phyloP scores from a whole-genome alignment of 2,113 vertebrate genomes.

The Salvator merianae region DNA sequence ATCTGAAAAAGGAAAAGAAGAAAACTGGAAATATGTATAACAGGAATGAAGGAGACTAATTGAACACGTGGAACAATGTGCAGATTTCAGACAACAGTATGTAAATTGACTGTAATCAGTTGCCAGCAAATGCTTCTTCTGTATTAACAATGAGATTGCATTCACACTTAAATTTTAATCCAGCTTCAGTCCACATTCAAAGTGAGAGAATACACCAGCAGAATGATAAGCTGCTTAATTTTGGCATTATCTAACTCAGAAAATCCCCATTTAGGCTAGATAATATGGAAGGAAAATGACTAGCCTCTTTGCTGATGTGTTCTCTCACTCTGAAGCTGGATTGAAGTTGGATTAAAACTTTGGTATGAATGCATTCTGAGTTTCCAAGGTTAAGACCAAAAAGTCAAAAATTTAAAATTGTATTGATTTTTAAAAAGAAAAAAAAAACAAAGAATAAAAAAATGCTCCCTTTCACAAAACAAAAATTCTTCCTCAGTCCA shows the following conservation, averaged over 20 bases:
- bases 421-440: neutral
- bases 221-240: no score
- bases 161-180: no score
- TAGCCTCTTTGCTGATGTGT: no score
- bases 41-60: slow-evolving; percentile 2
- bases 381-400: neutral
- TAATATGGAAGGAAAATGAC: no score
- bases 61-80: neutral
- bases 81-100: neutral
- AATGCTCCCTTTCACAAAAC: slow-evolving; percentile 28
- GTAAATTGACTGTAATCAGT: no score
- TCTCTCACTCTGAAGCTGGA: no score
- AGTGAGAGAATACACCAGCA: no score
- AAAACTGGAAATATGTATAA: neutral
- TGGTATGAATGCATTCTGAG: no score
- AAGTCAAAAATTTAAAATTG: neutral
- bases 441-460: neutral
- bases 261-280: no score
- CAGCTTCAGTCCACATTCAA: no score
- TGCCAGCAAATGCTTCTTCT: neutral
- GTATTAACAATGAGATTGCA: neutral
- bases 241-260: no score
- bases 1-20: neutral
- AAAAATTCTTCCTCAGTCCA: slow-evolving; percentile 61
- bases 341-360: no score